Percentiles rank a stretch among this genome's conserved stretches.
Evolutionary conservation across 2,797 vertebrate species (phyloP).

Genomic region (Gymnoscopelus microlampas): DNA sequence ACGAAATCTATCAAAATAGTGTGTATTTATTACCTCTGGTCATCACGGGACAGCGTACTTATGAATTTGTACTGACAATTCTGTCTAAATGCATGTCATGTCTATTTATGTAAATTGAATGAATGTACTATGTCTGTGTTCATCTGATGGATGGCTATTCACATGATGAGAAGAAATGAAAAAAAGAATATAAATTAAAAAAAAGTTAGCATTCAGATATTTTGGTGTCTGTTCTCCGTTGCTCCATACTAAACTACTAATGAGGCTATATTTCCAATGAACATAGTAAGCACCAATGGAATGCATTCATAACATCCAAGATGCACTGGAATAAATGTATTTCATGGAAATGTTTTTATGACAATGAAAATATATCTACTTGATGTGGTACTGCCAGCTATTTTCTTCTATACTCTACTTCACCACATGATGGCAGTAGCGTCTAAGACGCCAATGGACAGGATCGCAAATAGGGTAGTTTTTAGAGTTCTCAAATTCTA

Average conservation of each 20-base stretch:
- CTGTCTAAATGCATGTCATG: conserved; percentile 62
- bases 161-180: conserved; percentile 54
- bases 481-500: too few relatives aligned
- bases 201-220: conserved; percentile 49
- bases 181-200: conserved; percentile 53
- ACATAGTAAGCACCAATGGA: too few relatives aligned
- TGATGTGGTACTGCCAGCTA: not conserved
- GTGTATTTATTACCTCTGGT: conserved; percentile 74
- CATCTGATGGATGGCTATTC: conserved; percentile 55
- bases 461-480: too few relatives aligned
- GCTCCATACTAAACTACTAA: not conserved
- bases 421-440: conserved; percentile 10
- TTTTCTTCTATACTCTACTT: not conserved
- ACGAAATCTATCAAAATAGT: conserved; percentile 75
- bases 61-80: conserved; percentile 68
- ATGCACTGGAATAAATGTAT: not conserved
- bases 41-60: conserved; percentile 62
- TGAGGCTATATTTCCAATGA: not conserved
- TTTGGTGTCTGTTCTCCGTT: conserved; percentile 13
- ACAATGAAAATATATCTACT: too few relatives aligned
- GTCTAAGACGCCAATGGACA: not conserved
- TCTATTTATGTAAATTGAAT: conserved; percentile 73
- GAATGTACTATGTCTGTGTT: conserved; percentile 68
- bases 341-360: too few relatives aligned
- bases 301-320: not conserved